phyloP scores from a whole-genome alignment of 2,113 vertebrate genomes.

The Thamnophis sirtalis region DNA sequence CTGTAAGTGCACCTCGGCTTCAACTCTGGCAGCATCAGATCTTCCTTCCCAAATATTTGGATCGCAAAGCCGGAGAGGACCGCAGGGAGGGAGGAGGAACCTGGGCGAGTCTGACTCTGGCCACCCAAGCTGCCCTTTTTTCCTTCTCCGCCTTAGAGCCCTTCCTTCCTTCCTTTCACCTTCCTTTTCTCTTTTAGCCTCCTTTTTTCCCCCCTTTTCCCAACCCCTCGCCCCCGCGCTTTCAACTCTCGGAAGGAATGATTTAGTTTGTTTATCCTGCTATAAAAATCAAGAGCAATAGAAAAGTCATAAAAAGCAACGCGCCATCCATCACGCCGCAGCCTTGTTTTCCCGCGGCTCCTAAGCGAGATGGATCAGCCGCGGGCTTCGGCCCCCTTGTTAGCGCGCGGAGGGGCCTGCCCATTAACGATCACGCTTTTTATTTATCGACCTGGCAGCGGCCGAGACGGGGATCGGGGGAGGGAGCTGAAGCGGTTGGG shows the following conservation, averaged over 20 bases:
- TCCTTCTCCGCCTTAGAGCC: not conserved
- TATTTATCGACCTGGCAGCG: conserved; percentile 73
- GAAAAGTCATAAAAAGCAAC: conserved; percentile 92
- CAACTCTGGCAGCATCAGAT: conserved; percentile 64
- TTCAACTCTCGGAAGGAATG: conserved; percentile 77
- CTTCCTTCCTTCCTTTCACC: conserved; percentile 15
- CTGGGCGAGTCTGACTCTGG: conserved; percentile 39
- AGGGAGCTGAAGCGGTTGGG: not conserved
- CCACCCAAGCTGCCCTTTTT: conserved; percentile 5
- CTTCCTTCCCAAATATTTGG: conserved; percentile 6
- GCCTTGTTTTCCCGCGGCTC: conserved; percentile 74
- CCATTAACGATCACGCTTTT: conserved; percentile 75
- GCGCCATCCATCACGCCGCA: conserved; percentile 85
- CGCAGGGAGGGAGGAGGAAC: conserved; percentile 22
- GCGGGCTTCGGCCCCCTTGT: conserved; percentile 79
- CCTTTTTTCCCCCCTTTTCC: too few relatives aligned
- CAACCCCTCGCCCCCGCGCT: conserved; percentile 38
- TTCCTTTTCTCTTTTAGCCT: not conserved
- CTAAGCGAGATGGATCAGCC: conserved; percentile 83
- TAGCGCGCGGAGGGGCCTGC: conserved; percentile 76
- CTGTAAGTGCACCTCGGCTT: conserved; percentile 60
- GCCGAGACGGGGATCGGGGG: conserved; percentile 19
- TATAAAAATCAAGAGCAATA: conserved; percentile 87
- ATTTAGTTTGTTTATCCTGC: conserved; percentile 91
- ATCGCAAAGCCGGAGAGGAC: conserved; percentile 39